These are phyloP conservation scores for Eciton burchellii DNA, from an alignment of 1,140 invertebrate species.

Conservation along the genomic window DNA sequence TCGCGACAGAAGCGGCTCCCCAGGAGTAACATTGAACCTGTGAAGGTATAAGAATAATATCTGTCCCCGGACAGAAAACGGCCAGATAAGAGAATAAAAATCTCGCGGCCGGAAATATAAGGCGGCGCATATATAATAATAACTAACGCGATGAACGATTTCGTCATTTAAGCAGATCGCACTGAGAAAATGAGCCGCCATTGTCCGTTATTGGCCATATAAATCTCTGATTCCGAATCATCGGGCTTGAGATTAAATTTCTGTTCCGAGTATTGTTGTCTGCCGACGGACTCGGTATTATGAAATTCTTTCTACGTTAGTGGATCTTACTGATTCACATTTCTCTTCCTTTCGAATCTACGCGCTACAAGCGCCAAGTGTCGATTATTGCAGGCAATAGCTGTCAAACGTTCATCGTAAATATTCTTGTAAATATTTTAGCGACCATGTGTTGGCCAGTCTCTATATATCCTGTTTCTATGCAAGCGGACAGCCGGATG, in stretches of 20 bases:
- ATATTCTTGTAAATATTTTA: constrained; percentile 41
- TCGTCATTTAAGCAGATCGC: background rate
- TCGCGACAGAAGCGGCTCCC: constrained; percentile 17
- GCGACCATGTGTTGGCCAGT: background rate
- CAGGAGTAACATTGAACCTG: constrained; percentile 50
- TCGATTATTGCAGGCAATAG: background rate
- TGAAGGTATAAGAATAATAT: constrained; percentile 59
- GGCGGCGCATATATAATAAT: background rate
- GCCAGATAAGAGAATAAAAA: constrained; percentile 31
- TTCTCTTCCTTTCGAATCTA: background rate
- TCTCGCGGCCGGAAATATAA: constrained; percentile 8
- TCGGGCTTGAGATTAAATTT: too few relatives aligned
- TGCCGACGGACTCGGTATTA: background rate
- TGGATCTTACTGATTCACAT: background rate
- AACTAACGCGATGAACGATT: constrained; percentile 34
- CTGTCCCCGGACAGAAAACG: constrained; percentile 4
- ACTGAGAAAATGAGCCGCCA: background rate
- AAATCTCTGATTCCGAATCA: background rate
- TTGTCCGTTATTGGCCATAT: background rate
- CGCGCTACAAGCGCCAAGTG: background rate
- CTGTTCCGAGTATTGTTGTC: background rate
- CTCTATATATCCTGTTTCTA: constrained; percentile 12
- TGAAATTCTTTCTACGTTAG: background rate
- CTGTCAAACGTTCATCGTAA: background rate
- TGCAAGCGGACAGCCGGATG: background rate